Conservation (phyloP, 2,888 invertebrate species). For the Penaeus monodon region DNA sequence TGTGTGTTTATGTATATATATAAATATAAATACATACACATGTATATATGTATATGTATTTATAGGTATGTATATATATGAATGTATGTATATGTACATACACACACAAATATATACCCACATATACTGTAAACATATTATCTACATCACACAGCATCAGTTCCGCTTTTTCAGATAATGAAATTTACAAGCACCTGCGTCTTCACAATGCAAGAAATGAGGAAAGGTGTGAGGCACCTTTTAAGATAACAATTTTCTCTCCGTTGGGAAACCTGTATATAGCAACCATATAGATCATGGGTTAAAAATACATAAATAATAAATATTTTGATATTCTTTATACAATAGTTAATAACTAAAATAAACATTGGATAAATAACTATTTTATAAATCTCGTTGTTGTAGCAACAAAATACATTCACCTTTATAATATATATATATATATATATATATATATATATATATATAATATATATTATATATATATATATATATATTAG, state of each 20-base stretch:
- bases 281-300: too few relatives aligned
- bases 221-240: too few relatives aligned
- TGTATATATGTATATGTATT: background rate
- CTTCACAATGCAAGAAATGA: too few relatives aligned
- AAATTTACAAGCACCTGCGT: too few relatives aligned
- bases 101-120: background rate
- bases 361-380: background rate
- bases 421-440: constrained; percentile 2
- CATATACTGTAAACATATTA: background rate
- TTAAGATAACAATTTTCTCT: too few relatives aligned
- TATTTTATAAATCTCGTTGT: background rate
- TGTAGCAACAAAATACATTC: background rate
- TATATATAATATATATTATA: constrained; percentile 7
- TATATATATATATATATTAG: constrained; percentile 16
- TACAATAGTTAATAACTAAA: too few relatives aligned
- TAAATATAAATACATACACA: constrained; percentile 1
- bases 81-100: background rate
- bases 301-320: too few relatives aligned
- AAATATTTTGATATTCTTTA: too few relatives aligned
- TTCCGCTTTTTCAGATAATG: too few relatives aligned
- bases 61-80: background rate
- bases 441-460: constrained; percentile 16
- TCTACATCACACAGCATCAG: too few relatives aligned
- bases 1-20: background rate
- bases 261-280: too few relatives aligned